Conservation (phyloP, 1,140 invertebrate genomes). For the Cepaea nemoralis region DNA sequence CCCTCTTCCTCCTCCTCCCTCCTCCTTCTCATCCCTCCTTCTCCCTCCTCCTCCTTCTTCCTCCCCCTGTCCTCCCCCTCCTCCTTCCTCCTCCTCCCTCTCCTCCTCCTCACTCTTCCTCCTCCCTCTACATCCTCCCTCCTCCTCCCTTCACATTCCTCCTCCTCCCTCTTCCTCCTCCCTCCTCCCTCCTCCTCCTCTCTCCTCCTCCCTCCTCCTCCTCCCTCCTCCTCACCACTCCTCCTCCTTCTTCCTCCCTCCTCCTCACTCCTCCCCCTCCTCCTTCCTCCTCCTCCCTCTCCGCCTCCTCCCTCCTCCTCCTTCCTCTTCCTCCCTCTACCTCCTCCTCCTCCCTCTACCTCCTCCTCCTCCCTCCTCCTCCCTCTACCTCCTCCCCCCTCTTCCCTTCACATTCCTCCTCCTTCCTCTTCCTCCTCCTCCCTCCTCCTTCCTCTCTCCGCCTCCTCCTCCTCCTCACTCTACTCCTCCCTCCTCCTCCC, state of each 20-base stretch:
- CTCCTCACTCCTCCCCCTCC: not conserved
- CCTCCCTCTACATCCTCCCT: not conserved
- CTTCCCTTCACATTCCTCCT: no score
- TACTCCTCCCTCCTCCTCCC: no score
- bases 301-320: not conserved
- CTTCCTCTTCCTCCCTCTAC: not conserved
- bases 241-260: not conserved
- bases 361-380: not conserved
- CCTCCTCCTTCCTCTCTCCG: no score
- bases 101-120: not conserved
- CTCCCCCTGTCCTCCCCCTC: not conserved
- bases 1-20: no score
- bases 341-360: constrained; percentile 8
- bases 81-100: not conserved
- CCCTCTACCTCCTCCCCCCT: not conserved
- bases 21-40: not conserved
- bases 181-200: constrained; percentile 23
- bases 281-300: not conserved
- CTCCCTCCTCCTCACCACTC: not conserved
- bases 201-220: not conserved
- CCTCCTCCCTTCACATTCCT: not conserved
- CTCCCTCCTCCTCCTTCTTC: constrained; percentile 7
- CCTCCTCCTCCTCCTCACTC: no score
- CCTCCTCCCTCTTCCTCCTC: not conserved
- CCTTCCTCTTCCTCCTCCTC: constrained; percentile 8